Conservation (phyloP, 2,888 invertebrate genomes). For the Cyaniris semiargus region DNA sequence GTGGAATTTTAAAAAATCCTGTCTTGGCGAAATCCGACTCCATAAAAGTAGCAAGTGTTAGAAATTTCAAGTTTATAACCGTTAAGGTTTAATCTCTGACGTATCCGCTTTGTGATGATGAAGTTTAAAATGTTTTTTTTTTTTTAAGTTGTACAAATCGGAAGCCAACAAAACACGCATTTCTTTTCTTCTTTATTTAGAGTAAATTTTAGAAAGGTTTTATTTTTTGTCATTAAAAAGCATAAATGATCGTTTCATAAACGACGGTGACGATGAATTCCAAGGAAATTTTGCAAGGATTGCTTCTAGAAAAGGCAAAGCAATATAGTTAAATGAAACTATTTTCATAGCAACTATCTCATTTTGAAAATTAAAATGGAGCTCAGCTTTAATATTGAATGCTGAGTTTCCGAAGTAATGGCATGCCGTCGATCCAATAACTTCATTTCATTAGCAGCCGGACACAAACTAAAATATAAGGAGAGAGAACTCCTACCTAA, state of each 20-base stretch:
- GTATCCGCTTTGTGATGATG: too few species aligned
- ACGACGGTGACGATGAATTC: not conserved
- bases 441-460: constrained; percentile 28
- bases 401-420: constrained; percentile 7
- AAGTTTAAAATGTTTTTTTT: too few species aligned
- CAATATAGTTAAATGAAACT: not conserved
- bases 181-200: too few species aligned
- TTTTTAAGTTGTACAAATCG: too few species aligned
- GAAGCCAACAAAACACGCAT: too few species aligned
- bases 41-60: too few species aligned
- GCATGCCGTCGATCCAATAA: constrained; percentile 27
- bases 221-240: too few species aligned
- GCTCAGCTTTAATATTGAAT: constrained; percentile 15
- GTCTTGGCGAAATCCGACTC: too few species aligned
- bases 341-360: constrained; percentile 1
- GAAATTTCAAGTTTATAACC: too few species aligned
- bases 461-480: constrained; percentile 26
- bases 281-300: not conserved
- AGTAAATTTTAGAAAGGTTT: too few species aligned
- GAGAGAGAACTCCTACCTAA: not conserved
- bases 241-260: not conserved
- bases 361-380: constrained; percentile 26
- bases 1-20: too few species aligned
- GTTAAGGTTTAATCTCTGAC: too few species aligned
- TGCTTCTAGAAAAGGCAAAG: not conserved